These are phyloP conservation scores for Homarus americanus DNA, from an alignment of 1,140 invertebrate species.

Conservation along the genomic window DNA sequence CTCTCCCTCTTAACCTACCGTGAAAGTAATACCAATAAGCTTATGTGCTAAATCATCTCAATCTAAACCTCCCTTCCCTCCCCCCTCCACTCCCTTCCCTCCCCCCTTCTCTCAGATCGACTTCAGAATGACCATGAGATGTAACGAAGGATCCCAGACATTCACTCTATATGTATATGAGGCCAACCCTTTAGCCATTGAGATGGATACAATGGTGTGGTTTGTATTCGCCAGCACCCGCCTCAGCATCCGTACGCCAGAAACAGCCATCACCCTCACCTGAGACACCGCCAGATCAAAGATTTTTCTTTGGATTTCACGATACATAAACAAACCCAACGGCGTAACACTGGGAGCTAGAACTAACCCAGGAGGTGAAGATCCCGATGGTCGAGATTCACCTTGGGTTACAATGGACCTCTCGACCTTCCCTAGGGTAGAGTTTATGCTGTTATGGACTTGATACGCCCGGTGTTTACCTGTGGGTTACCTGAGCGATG, in stretches of 20 bases:
- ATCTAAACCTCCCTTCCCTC: not conserved
- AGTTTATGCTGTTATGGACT: not conserved
- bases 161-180: constrained; percentile 16
- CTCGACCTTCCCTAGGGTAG: not conserved
- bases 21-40: not conserved
- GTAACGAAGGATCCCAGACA: not conserved
- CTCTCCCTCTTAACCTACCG: not conserved
- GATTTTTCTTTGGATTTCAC: no score
- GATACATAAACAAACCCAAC: no score
- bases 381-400: no score
- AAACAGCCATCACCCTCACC: no score
- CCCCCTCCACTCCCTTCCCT: not conserved
- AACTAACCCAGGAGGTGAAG: no score
- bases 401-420: no score
- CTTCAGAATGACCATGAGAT: not conserved
- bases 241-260: no score
- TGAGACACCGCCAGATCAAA: no score
- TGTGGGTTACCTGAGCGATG: not conserved
- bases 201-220: not conserved
- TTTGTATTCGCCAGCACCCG: not conserved
- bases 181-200: not conserved
- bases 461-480: not conserved
- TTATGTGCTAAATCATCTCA: not conserved
- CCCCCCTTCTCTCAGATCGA: not conserved
- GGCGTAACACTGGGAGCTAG: no score